phyloP scores from a whole-genome alignment of 1,140 invertebrate species.

The Drosophila bipectinata region DNA sequence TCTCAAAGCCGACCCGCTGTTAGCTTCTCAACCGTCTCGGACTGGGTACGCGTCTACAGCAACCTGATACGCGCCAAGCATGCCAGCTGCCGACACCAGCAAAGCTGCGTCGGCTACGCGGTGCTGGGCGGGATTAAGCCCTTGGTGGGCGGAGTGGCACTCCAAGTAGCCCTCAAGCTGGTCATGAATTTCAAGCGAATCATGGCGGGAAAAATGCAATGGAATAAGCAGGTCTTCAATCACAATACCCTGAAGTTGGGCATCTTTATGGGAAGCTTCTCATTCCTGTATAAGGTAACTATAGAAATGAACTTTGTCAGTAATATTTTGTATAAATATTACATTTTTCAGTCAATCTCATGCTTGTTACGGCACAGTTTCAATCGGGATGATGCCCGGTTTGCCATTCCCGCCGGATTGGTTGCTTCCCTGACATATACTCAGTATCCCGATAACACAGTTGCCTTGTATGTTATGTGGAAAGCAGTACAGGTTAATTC shows the following conservation, averaged over 20 bases:
- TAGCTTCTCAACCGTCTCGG: constrained; percentile 54
- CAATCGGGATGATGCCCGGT: constrained; percentile 86
- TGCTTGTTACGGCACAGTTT: constrained; percentile 86
- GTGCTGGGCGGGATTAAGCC: constrained; percentile 85
- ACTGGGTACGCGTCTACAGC: constrained; percentile 67
- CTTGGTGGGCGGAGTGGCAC: constrained; percentile 86
- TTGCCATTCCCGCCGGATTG: constrained; percentile 88
- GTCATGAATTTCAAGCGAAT: constrained; percentile 83
- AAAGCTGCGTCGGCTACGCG: constrained; percentile 86
- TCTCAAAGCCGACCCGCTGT: constrained; percentile 48
- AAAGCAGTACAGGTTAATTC: constrained; percentile 89
- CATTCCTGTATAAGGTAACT: constrained; percentile 87
- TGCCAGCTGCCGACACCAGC: constrained; percentile 86
- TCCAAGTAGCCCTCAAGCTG: constrained; percentile 86
- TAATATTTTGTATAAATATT: no score
- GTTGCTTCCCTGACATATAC: constrained; percentile 87
- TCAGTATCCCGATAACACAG: constrained; percentile 88
- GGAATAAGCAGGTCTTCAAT: constrained; percentile 85
- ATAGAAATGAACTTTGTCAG: neutral
- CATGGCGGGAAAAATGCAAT: constrained; percentile 84
- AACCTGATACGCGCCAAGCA: constrained; percentile 84
- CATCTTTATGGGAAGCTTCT: constrained; percentile 87
- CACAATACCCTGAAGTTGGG: constrained; percentile 86
- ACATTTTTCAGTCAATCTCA: constrained; percentile 85
- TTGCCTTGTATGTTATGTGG: constrained; percentile 90